phyloP scores from a whole-genome alignment of 2,113 vertebrate species.

The Perca flavescens region DNA sequence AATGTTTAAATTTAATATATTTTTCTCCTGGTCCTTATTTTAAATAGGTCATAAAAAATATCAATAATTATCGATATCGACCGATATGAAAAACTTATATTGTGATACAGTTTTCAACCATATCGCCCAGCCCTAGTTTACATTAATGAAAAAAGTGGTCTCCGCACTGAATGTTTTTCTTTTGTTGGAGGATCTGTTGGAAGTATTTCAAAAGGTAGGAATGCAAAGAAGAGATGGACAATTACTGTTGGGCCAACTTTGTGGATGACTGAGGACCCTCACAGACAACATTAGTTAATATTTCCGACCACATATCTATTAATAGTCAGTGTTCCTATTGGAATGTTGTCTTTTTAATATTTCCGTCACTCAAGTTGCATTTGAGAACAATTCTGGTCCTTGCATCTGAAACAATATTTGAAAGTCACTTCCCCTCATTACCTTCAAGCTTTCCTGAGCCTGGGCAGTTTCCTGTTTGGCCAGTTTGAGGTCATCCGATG shows the following conservation, averaged over 20 bases:
- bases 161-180: neutral
- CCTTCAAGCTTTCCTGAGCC: conserved; percentile 76
- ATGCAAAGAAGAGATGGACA: neutral
- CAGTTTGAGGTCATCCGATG: conserved; percentile 50
- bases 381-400: neutral
- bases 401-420: too few species aligned
- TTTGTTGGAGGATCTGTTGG: neutral
- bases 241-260: neutral
- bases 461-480: conserved; percentile 63
- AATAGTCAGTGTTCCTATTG: neutral
- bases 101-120: too few species aligned
- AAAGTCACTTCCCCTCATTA: neutral
- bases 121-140: too few species aligned
- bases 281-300: neutral
- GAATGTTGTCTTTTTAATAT: neutral
- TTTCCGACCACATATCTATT: too few species aligned
- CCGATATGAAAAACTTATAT: too few species aligned
- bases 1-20: too few species aligned
- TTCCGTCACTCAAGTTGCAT: neutral
- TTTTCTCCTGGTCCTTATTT: too few species aligned
- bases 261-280: neutral
- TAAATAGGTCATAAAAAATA: too few species aligned
- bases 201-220: neutral
- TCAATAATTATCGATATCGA: too few species aligned
- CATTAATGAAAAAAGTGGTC: neutral